Percentiles rank a stretch among this genome's conserved stretches.
Conservation (phyloP, 2,797 vertebrate species). For the Pipistrellus pipistrellus region DNA sequence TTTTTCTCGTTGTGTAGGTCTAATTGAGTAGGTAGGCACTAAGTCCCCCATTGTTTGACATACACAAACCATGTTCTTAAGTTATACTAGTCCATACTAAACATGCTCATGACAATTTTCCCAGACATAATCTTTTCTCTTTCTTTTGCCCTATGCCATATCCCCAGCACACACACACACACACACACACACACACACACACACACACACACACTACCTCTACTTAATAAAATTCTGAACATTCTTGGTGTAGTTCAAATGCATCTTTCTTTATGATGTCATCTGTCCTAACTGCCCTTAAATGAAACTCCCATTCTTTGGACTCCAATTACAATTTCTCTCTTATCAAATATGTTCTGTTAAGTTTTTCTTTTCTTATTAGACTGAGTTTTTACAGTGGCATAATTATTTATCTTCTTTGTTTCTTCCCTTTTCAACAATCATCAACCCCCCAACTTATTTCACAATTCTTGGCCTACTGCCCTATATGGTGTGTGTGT, state of each 20-base stretch:
- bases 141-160: neutral
- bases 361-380: neutral
- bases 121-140: neutral
- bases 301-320: neutral
- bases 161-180: neutral
- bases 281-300: neutral
- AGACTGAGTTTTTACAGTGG: neutral
- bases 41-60: neutral
- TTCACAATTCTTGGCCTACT: neutral
- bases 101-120: neutral
- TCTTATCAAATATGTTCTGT: neutral
- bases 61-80: neutral
- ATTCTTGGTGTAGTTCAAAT: neutral
- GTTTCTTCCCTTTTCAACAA: slow-evolving; percentile 2
- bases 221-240: neutral
- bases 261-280: neutral
- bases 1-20: neutral
- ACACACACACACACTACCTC: neutral
- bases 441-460: neutral
- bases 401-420: neutral
- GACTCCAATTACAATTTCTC: neutral
- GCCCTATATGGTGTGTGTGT: neutral
- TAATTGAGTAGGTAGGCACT: neutral
- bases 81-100: neutral
- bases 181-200: neutral